Percentiles rank a stretch among this genome's conserved stretches.
phyloP scores from a whole-genome alignment of 2,113 vertebrate genomes.

The Tricholaema leucomelas region DNA sequence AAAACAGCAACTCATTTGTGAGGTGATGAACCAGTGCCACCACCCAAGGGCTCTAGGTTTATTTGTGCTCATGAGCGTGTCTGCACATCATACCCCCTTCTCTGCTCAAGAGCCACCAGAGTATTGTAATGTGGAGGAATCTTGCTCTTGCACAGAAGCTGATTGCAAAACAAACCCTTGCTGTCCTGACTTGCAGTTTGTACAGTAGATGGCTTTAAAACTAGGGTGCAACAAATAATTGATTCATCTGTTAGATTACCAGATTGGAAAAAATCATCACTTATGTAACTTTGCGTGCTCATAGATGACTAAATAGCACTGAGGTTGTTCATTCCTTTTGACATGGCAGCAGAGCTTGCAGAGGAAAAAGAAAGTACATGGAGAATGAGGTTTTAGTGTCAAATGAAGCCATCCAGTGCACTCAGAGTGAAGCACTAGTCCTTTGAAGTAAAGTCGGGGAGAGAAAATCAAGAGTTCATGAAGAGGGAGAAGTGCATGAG shows the following conservation, averaged over 20 bases:
- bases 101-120: background rate
- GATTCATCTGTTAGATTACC: background rate
- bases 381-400: background rate
- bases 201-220: background rate
- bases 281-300: background rate
- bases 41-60: background rate
- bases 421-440: background rate
- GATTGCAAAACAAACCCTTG: background rate
- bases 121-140: background rate
- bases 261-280: constrained; percentile 10
- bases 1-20: background rate
- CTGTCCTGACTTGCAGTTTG: background rate
- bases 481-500: background rate
- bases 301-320: background rate
- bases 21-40: background rate
- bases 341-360: background rate
- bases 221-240: background rate
- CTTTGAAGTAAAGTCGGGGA: background rate
- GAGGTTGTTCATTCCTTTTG: background rate
- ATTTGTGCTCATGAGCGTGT: background rate
- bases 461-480: background rate
- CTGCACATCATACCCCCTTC: background rate
- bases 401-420: rapidly evolving
- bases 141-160: background rate
- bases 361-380: background rate